Conservation (phyloP, 2,888 invertebrate genomes). For the Pardosa pseudoannulata region DNA sequence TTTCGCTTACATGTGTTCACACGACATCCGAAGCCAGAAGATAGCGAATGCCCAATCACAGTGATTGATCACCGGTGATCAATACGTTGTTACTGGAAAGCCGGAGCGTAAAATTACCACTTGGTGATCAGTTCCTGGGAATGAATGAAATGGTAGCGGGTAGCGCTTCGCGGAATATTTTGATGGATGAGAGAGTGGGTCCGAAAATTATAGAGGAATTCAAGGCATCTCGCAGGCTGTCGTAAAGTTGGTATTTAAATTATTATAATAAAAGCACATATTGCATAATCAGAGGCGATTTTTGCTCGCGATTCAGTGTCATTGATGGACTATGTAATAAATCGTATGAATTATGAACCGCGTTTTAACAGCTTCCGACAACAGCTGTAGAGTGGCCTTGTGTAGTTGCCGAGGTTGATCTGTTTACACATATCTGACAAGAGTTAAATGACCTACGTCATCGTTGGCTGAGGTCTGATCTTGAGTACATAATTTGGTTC, state of each 20-base stretch:
- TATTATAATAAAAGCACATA: not conserved
- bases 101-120: slow-evolving; percentile 9
- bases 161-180: not conserved
- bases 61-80: slow-evolving; percentile 14
- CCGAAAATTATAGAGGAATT: not conserved
- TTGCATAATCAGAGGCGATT: not conserved
- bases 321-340: no score
- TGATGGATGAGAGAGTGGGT: not conserved
- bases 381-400: no score
- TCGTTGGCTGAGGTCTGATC: no score
- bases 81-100: slow-evolving; percentile 2
- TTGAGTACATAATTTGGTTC: no score
- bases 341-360: no score
- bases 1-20: slow-evolving; percentile 7
- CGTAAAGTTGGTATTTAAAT: not conserved
- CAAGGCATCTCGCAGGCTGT: not conserved
- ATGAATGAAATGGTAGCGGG: not conserved
- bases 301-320: not conserved
- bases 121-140: slow-evolving; percentile 3
- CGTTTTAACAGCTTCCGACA: no score
- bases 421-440: no score
- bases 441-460: no score
- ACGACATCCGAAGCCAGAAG: not conserved
- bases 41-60: not conserved
- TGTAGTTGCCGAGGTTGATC: no score